These are phyloP conservation scores for Ispidina lecontei DNA, from an alignment of 2,797 vertebrate species.

Conservation along the genomic window DNA sequence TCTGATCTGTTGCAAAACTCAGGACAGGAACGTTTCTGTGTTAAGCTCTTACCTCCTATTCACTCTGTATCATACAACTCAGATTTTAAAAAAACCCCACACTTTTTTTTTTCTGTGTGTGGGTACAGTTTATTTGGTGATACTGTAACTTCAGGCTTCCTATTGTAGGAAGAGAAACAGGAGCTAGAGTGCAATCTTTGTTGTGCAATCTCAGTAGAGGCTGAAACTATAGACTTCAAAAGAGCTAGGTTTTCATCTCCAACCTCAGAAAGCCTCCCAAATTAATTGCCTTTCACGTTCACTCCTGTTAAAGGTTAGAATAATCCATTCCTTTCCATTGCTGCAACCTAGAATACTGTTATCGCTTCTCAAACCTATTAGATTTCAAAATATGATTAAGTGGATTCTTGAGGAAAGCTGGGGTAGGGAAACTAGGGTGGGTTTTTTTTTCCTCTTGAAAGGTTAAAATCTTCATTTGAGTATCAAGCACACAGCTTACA, in stretches of 20 bases:
- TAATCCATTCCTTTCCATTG: constrained; percentile 47
- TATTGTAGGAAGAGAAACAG: background rate
- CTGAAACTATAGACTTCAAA: background rate
- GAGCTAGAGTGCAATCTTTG: background rate
- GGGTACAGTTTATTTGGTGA: background rate
- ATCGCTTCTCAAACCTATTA: constrained; percentile 34
- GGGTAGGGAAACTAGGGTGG: background rate
- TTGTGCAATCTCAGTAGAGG: background rate
- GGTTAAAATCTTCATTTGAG: constrained; percentile 45
- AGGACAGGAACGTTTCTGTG: background rate
- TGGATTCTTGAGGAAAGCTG: constrained; percentile 15
- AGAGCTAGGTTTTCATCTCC: background rate
- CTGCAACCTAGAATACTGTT: constrained; percentile 2
- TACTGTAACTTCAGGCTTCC: background rate
- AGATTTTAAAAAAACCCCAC: background rate
- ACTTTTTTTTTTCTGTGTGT: fast-evolving
- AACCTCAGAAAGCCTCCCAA: background rate
- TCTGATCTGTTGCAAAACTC: background rate
- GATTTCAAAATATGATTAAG: constrained; percentile 61
- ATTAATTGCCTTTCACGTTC: background rate
- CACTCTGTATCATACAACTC: too few relatives aligned
- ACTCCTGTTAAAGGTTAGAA: constrained; percentile 54
- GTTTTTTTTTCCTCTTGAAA: constrained; percentile 9
- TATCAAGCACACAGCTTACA: background rate
- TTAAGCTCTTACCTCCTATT: background rate